Evolutionary conservation across 2,888 invertebrate genomes (phyloP).

Genomic region (Tipula unca): DNA sequence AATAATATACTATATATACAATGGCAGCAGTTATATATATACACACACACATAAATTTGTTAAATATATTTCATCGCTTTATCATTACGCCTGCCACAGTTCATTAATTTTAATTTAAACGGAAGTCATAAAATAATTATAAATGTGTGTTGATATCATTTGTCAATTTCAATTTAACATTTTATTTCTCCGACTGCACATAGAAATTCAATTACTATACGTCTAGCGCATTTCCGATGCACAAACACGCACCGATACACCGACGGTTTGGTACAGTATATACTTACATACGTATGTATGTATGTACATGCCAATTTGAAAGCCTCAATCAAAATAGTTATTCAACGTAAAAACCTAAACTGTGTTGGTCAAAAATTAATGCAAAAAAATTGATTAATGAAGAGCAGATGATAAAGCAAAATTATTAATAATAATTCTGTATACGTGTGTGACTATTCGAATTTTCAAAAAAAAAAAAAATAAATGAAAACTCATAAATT

Average conservation of each 20-base stretch:
- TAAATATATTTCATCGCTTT: background rate
- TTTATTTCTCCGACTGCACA: background rate
- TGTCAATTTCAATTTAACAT: background rate
- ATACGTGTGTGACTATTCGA: background rate
- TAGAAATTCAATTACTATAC: background rate
- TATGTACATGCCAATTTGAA: background rate
- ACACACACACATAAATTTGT: background rate
- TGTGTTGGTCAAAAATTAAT: background rate
- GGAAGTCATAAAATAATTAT: slow-evolving; percentile 14
- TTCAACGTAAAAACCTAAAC: background rate
- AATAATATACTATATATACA: background rate
- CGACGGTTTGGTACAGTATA: background rate
- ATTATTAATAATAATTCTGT: background rate
- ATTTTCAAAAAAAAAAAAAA: too few species aligned
- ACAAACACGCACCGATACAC: background rate
- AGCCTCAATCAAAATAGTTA: background rate
- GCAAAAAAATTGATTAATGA: background rate
- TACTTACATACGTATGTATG: background rate
- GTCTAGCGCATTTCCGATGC: background rate
- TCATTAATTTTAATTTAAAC: background rate
- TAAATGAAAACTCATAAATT: background rate
- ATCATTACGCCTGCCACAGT: background rate
- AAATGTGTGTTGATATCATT: background rate
- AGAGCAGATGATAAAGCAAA: background rate
- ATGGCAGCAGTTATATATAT: background rate